Percentiles rank a stretch among this genome's conserved stretches.
Evolutionary conservation across 64 coral and sea anemone genomes (phyloP).

Genomic region (Actinia equina): DNA sequence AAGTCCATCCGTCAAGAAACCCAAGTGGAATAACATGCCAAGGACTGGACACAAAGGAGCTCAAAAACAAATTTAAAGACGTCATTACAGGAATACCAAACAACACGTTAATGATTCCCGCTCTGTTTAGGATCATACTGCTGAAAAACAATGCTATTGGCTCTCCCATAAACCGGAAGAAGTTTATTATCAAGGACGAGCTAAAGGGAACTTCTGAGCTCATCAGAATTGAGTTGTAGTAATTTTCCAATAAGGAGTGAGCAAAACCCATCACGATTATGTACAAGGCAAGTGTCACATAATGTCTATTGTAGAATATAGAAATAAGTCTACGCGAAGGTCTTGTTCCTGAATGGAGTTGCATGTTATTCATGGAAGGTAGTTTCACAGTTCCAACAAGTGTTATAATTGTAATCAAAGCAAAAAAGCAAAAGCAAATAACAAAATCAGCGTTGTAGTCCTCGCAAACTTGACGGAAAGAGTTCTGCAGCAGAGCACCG

Average conservation of each 20-base stretch:
- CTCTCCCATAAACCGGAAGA: conserved; percentile 57
- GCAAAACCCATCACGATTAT: conserved; percentile 58
- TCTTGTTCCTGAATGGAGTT: conserved; percentile 21
- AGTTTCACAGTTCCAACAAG: conserved; percentile 61
- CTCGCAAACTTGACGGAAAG: conserved; percentile 56
- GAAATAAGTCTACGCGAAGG: conserved; percentile 37
- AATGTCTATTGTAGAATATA: conserved; percentile 62
- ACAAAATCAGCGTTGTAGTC: conserved; percentile 72
- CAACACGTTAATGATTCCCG: conserved; percentile 63
- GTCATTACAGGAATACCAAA: conserved; percentile 47
- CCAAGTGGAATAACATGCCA: conserved; percentile 81
- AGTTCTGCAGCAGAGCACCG: conserved; percentile 56
- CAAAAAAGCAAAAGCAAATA: conserved; percentile 84
- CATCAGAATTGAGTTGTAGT: conserved; percentile 39
- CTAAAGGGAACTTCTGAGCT: conserved; percentile 30
- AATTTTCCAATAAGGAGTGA: conserved; percentile 56
- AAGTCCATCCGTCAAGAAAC: conserved; percentile 70
- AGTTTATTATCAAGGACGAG: conserved; percentile 45
- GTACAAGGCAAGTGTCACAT: conserved; percentile 30
- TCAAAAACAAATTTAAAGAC: conserved; percentile 52
- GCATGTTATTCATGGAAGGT: conserved; percentile 12
- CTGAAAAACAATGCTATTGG: conserved; percentile 74
- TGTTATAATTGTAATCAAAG: conserved; percentile 65
- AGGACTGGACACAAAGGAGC: conserved; percentile 68
- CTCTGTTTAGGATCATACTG: conserved; percentile 48